Conservation (phyloP, 2,113 vertebrate genomes). For the Larimichthys crocea region DNA sequence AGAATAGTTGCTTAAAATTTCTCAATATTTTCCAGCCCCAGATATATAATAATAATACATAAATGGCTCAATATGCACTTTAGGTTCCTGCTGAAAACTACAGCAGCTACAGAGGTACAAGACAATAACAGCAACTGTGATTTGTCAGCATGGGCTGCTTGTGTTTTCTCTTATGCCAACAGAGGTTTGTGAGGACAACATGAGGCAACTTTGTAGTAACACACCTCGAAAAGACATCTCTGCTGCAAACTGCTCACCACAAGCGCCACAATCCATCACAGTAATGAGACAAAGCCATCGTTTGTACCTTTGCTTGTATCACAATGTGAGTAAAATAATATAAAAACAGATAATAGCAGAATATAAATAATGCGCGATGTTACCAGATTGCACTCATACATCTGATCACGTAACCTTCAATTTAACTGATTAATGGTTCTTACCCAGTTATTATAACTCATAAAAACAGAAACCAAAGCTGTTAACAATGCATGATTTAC, state of each 20-base stretch:
- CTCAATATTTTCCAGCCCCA: background rate
- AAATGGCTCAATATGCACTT: background rate
- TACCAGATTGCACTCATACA: background rate
- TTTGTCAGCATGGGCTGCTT: background rate
- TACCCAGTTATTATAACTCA: background rate
- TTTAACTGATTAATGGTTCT: background rate
- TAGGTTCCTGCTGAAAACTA: background rate
- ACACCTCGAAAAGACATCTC: background rate
- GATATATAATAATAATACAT: background rate
- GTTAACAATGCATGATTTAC: background rate
- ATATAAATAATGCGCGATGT: background rate
- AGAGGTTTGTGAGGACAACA: background rate
- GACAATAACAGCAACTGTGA: background rate
- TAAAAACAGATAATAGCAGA: background rate
- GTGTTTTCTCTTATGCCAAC: background rate
- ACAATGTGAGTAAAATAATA: background rate
- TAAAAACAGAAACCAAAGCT: background rate
- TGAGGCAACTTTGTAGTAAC: background rate
- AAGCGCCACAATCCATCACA: background rate
- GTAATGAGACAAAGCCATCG: background rate
- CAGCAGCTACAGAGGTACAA: background rate
- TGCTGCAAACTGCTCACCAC: background rate
- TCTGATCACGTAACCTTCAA: background rate
- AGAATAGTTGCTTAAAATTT: background rate
- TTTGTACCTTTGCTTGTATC: background rate